phyloP scores from a whole-genome alignment of 2,113 vertebrate genomes.

The Melanerpes aurifrons region DNA sequence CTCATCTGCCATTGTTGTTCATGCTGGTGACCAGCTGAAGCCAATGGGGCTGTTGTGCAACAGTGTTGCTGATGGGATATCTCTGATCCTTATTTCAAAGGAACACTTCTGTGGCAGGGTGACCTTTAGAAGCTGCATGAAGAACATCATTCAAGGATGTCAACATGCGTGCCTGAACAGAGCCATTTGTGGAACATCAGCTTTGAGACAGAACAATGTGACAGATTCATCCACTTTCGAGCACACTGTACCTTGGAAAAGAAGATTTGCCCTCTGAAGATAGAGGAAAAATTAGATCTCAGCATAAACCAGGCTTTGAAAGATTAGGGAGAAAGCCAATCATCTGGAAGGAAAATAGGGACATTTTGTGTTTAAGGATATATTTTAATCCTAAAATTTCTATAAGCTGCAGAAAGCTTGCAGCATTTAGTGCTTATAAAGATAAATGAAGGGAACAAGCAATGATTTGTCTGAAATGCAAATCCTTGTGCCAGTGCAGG shows the following conservation, averaged over 20 bases:
- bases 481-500: not conserved
- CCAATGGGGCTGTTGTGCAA: not conserved
- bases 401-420: not conserved
- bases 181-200: not conserved
- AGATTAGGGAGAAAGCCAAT: not conserved
- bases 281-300: not conserved
- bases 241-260: not conserved
- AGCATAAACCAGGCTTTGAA: not conserved
- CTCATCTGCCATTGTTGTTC: not conserved
- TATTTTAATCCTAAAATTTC: not conserved
- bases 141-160: not conserved
- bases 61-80: not conserved
- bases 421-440: not conserved
- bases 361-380: not conserved
- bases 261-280: not conserved
- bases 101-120: not conserved
- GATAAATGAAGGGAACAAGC: not conserved
- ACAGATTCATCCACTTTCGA: not conserved
- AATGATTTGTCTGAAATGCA: not conserved
- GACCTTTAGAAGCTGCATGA: not conserved
- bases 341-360: not conserved
- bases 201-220: not conserved
- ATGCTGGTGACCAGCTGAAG: not conserved
- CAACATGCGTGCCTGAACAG: rapidly evolving
- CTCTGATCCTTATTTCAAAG: not conserved